Evolutionary conservation across 2,888 invertebrate species (phyloP).

Genomic region (Pyrrhosoma nymphula): DNA sequence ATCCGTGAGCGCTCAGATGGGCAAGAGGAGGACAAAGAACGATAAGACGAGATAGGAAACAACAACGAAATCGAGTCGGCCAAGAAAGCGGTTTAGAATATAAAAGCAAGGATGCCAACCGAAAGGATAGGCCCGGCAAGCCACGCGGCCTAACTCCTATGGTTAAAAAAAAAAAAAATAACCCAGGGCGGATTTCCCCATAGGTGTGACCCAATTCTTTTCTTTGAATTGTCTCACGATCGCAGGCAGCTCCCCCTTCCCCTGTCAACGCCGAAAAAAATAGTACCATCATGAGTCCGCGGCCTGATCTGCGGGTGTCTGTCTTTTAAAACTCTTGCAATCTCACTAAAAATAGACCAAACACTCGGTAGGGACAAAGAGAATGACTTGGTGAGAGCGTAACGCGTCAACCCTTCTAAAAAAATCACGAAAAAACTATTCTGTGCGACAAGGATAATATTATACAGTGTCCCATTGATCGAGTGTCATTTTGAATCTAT

Average conservation of each 20-base stretch:
- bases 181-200: conserved; percentile 26
- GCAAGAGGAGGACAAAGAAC: not conserved
- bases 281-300: not conserved
- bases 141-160: no score
- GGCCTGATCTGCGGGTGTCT: conserved; percentile 4
- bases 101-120: not conserved
- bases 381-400: no score
- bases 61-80: not conserved
- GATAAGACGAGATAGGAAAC: conserved; percentile 22
- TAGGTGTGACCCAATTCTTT: conserved; percentile 36
- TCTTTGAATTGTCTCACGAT: conserved; percentile 5
- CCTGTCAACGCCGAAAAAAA: conserved; percentile 36
- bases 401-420: no score
- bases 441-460: no score
- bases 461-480: no score
- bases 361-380: not conserved
- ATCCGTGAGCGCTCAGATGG: not conserved
- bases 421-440: no score
- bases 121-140: no score
- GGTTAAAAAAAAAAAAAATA: not conserved
- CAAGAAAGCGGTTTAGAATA: conserved; percentile 3
- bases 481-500: no score
- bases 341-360: not conserved
- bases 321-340: not conserved
- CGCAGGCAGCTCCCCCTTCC: not conserved